Conservation (phyloP, 2,888 invertebrate species). For the Brenthis hecate region DNA sequence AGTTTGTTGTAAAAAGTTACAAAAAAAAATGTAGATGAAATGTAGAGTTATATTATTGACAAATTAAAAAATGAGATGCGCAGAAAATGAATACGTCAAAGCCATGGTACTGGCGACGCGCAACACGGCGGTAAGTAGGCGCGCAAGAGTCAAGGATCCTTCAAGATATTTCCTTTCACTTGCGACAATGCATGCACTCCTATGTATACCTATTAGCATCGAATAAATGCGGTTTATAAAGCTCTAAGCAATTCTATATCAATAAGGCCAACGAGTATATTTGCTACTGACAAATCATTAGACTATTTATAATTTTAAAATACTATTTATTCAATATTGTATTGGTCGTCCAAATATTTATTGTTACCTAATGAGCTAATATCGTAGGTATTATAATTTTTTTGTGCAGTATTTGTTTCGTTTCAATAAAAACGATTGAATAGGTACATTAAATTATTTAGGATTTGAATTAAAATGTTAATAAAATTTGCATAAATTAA, state of each 20-base stretch:
- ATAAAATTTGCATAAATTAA: no score
- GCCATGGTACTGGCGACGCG: constrained; percentile 44
- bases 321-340: not conserved
- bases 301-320: constrained; percentile 5
- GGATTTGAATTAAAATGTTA: no score
- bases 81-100: constrained; percentile 42
- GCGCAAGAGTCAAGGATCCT: constrained; percentile 79
- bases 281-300: constrained; percentile 19
- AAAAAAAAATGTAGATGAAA: no score
- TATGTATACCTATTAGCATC: constrained; percentile 41
- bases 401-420: no score
- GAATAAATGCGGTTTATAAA: constrained; percentile 42
- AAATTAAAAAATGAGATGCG: constrained; percentile 29
- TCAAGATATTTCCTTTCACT: constrained; percentile 82
- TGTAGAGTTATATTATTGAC: no score
- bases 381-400: no score
- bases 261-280: constrained; percentile 43
- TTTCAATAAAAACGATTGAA: no score
- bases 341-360: no score
- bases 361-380: no score
- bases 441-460: no score
- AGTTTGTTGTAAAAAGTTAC: no score
- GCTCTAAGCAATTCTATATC: constrained; percentile 41
- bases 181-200: constrained; percentile 69
- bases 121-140: constrained; percentile 60